Conservation (phyloP, 2,888 invertebrate species). For the Ganaspis brasiliensis region DNA sequence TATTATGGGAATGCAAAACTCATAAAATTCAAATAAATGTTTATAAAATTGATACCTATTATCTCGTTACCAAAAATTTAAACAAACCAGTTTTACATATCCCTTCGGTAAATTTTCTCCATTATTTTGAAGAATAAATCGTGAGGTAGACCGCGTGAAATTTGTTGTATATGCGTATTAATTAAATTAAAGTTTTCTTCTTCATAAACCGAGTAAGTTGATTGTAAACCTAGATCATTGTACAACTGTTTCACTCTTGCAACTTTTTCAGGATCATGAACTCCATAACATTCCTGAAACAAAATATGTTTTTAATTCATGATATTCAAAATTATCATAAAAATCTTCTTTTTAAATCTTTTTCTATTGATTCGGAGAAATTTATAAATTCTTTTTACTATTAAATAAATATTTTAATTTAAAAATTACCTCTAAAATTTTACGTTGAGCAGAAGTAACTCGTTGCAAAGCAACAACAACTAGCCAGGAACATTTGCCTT, state of each 20-base stretch:
- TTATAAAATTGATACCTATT: background rate
- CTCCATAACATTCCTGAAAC: slow-evolving; percentile 87
- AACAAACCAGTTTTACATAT: slow-evolving; percentile 82
- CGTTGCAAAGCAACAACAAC: slow-evolving; percentile 93
- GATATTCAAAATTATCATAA: too few relatives aligned
- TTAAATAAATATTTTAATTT: too few relatives aligned
- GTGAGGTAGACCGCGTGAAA: slow-evolving; percentile 90
- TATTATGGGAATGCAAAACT: background rate
- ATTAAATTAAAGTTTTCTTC: slow-evolving; percentile 92
- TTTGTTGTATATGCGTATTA: slow-evolving; percentile 91
- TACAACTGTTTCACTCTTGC: slow-evolving; percentile 88
- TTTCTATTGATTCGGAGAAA: too few relatives aligned
- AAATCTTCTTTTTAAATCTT: too few relatives aligned
- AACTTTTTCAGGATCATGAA: slow-evolving; percentile 85
- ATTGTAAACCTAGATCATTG: slow-evolving; percentile 88
- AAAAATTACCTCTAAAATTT: slow-evolving; percentile 84
- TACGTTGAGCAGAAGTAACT: slow-evolving; percentile 86
- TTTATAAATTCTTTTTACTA: too few relatives aligned
- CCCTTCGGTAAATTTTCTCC: slow-evolving; percentile 90
- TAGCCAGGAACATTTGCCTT: slow-evolving; percentile 98
- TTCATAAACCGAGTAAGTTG: slow-evolving; percentile 90
- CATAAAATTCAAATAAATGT: too few relatives aligned
- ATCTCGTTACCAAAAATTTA: background rate
- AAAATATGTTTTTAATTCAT: slow-evolving; percentile 28
- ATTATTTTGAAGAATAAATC: slow-evolving; percentile 91